Evolutionary conservation across 2,888 invertebrate species (phyloP).

Genomic region (Philaethria dido): DNA sequence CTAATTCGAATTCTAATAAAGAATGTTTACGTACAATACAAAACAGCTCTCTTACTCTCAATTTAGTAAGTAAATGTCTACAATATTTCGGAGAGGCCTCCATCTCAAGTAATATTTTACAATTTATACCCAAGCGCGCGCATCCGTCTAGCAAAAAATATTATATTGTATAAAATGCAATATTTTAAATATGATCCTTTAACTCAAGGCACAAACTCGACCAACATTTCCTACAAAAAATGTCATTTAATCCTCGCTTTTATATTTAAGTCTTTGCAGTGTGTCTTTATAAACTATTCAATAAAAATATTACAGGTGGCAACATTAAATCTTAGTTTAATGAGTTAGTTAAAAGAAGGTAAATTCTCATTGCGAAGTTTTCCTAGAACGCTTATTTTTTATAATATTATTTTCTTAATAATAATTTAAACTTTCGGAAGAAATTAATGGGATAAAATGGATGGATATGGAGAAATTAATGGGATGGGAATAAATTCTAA

Average conservation of each 20-base stretch:
- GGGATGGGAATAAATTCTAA: too few relatives aligned
- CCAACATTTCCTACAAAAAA: slow-evolving; percentile 7
- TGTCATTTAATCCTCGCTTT: slow-evolving; percentile 12
- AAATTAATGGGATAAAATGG: too few relatives aligned
- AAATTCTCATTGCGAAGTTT: background rate
- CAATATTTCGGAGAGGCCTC: background rate
- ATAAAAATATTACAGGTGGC: slow-evolving; percentile 9
- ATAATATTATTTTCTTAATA: too few relatives aligned
- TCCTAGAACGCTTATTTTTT: background rate
- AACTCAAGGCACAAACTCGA: background rate
- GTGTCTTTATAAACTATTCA: slow-evolving; percentile 17
- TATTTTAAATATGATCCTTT: slow-evolving; percentile 13
- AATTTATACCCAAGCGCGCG: background rate
- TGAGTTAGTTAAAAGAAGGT: slow-evolving; percentile 14
- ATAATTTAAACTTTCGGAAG: too few relatives aligned
- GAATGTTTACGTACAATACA: background rate
- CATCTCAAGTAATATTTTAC: slow-evolving; percentile 11
- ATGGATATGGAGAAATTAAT: too few relatives aligned
- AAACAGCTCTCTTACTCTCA: slow-evolving; percentile 1
- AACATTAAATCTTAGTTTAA: slow-evolving; percentile 23
- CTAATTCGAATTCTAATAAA: background rate
- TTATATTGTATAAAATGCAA: slow-evolving; percentile 1
- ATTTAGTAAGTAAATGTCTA: background rate
- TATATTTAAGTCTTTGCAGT: slow-evolving; percentile 9
- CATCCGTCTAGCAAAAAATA: slow-evolving; percentile 11